Base-by-base conservation (phyloP, 2,888 invertebrate genomes). In the Mesopsocus fuscifrons region DNA sequence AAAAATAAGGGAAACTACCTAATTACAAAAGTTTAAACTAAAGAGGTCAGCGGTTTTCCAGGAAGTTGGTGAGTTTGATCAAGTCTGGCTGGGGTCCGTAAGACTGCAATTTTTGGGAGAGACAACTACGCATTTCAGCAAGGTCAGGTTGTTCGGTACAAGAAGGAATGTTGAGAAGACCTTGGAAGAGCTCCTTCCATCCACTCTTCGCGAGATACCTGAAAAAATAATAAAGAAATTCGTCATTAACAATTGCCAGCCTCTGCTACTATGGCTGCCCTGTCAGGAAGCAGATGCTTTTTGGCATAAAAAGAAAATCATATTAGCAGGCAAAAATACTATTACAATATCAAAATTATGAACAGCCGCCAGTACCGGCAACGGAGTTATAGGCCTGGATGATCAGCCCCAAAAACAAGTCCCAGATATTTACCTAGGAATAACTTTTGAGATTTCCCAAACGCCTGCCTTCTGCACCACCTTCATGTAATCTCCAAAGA, bases 401-500 rank as follows among this genome's bases (percentile, higher is more conserved):
- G 15, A 33, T 9, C 3, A 33, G 33, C 16, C 33, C 33, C 17
- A 33, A 33, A 33, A 33, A 33, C 17, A 33, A 16, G 33, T 33
- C 9, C 15, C 15, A 33, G 21, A 16, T 45, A 44, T 41, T 58
- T 57, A 75, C 70, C 80, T 75, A 44, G 78, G 77, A 51, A 78
- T 75, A 51, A 76, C 60, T 64, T 77, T 77, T 49, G 74, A 72
- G 46, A 75, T 73, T 44, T 76, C 74, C 54, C 73, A 77, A 74
- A 76, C 68, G 30, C 68, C 69, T 51, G 68, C 63, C 40, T 67
- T 67, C 54, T 74, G 72, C 20, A 67, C 67, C 15, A 81, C 73
- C 53, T 82, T 77, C 79, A 94, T 89, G 59, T 94, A 94, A 55
- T 79, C 79, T 34, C 84, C 84, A 65, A 88, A 83, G 13, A 91